Evolutionary conservation across 92 coral and sea anemone genomes (phyloP), one percentile per base, ranked within the genome.

Genomic region (Umimayanthus kanabou): DNA sequence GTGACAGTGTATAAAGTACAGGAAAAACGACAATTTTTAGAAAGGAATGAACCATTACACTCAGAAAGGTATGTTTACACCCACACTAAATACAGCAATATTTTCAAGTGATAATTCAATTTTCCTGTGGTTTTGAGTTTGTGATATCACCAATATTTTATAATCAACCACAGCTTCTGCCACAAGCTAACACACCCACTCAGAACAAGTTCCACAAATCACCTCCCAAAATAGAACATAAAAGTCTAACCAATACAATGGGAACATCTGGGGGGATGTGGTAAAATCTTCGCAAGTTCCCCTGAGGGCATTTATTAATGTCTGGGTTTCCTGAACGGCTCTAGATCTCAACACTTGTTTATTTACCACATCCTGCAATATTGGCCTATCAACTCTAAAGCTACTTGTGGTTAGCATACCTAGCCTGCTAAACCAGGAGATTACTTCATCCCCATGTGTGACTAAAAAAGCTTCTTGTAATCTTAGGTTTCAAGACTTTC

Each of bases 361-460:
- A 61, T 81, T 33, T 61, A 37, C 47, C 29, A 81, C 69, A 28
- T 80, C 85, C 85, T 81, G 55, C 25, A 40, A 64, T 80, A 80
- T 39, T 61, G 85, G 76, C 57, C 72, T 7, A 66, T 80, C 45
- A 39, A 81, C 85, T 58, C 70, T 80, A 16, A 33, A 37, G 22
- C 14, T 20, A 2, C 16, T 75, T 39, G 49, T 39, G 79, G 50
- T 75, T n/a, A 75, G 7, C 45, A 18, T 16, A 75, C 45, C 14
- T 20, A 2, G 45, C 29, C 50, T 18, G 39, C 53, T 75, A 29
- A 75, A 6, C 18, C 10, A 40, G 26, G 58, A 53, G 43, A 9
- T 73, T 37, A 39, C 22, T 73, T 73, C 78, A 73, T 16, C 78
- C 45, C 0, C 37, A 33, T 33, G 37, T 73, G n/a, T 73, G 23